Base-by-base conservation (phyloP, 2,113 vertebrate species). In the Amblyornis subalaris region DNA sequence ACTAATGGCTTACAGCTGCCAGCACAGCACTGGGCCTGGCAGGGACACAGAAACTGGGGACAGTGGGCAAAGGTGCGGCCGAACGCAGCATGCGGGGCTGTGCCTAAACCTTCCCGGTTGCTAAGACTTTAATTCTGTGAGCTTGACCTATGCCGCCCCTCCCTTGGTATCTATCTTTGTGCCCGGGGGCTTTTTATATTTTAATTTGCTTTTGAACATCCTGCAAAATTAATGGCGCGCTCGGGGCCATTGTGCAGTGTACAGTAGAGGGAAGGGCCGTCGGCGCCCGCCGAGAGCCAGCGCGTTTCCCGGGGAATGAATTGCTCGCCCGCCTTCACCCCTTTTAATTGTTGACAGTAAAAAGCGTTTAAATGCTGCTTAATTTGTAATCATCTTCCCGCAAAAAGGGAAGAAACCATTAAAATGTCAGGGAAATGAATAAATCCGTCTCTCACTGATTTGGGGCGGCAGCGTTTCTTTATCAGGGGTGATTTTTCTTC, bases 241-340 rank as follows among this genome's bases (percentile, higher is more conserved):
- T 94, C 65, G 55, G 64, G 95, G 95, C 96, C 96, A 96, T 97
- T 98, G 97, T 97, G 97, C 31, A 0, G 48, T 0, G 95, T 98
- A 97, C 97, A 96, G 97, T 98, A 95, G 44, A 89, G 88, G 95
- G 88, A 88, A 96, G 97, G 96, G 96, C 97, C 66, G 40, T 36
- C 45, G 36, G 96, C 84, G 91, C 94, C 92, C 89, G 75, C 94
- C 95, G 97, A 96, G 96, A 95, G 96, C 85, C 47, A 12, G 89
- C 50, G 92, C 93, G 98, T 98, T 98, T 97, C 98, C 97, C 74
- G 95, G 98, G 98, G 98, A 98, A 98, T 98, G 97, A 98, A 98
- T 95, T 98, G 97, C 96, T 96, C 62, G 54, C 90, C 95, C 95
- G 80, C 93, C 93, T 97, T 95, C 94, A 73, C 96, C 97, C 96